These are phyloP conservation scores for Oryzias curvinotus DNA, from an alignment of 2,113 vertebrate genomes.

Conservation along the genomic window DNA sequence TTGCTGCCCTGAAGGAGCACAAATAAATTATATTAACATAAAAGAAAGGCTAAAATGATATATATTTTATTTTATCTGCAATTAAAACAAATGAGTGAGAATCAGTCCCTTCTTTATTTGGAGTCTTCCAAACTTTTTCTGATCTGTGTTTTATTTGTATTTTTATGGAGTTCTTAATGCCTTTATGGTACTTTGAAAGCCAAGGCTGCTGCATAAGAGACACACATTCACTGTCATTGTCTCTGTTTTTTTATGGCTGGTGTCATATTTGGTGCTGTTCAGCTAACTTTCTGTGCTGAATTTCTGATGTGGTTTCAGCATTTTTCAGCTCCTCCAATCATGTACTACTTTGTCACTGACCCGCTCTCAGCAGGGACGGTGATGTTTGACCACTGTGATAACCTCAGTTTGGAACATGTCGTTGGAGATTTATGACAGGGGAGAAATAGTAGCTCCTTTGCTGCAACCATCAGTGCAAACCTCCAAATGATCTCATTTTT, in stretches of 20 bases:
- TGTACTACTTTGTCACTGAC: not conserved
- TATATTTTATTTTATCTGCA: no score
- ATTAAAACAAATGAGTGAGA: no score
- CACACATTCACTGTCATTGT: not conserved
- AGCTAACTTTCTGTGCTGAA: constrained; percentile 2
- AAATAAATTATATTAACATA: no score
- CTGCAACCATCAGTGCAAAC: constrained; percentile 2
- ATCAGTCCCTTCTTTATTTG: no score
- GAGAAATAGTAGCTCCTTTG: not conserved
- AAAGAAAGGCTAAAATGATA: no score
- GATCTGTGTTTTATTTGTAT: not conserved
- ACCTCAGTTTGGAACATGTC: constrained; percentile 9
- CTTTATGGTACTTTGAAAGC: constrained; percentile 4
- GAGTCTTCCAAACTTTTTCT: constrained; percentile 2
- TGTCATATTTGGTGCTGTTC: not conserved
- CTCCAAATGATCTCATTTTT: not conserved
- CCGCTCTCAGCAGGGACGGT: constrained; percentile 16
- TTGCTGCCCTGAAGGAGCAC: no score
- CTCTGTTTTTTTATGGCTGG: not conserved
- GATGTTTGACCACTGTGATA: constrained; percentile 54
- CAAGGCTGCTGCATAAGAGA: constrained; percentile 3
- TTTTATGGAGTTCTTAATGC: constrained; percentile 4
- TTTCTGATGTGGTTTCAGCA: not conserved
- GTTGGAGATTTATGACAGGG: not conserved
- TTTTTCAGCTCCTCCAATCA: constrained; percentile 19